These are phyloP conservation scores for Altica lythri DNA, from an alignment of 2,888 invertebrate genomes.

Conservation along the genomic window DNA sequence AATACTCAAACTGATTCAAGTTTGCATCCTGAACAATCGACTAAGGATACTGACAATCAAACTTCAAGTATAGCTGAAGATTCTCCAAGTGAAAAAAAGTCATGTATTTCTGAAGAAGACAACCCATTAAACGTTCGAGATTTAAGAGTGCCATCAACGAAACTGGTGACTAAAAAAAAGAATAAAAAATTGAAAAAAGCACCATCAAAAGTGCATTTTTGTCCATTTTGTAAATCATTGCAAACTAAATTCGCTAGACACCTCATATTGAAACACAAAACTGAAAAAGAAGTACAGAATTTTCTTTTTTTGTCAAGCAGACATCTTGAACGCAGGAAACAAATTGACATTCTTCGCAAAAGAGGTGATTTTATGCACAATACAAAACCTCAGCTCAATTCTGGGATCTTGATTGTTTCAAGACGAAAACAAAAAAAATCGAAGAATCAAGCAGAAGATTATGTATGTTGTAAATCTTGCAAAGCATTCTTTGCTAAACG, in stretches of 20 bases:
- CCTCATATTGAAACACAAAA: conserved; percentile 5
- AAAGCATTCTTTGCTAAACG: neutral
- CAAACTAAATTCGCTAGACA: conserved; percentile 13
- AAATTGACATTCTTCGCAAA: neutral
- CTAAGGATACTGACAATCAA: too few species aligned
- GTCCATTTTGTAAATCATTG: conserved; percentile 5
- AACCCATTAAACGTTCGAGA: too few species aligned
- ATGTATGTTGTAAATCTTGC: conserved; percentile 2
- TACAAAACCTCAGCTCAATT: neutral
- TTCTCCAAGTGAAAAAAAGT: too few species aligned
- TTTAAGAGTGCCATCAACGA: too few species aligned
- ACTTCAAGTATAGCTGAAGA: too few species aligned
- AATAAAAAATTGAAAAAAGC: too few species aligned
- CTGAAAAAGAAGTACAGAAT: neutral
- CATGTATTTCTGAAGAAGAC: too few species aligned
- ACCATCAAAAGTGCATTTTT: conserved; percentile 18
- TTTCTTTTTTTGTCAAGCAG: neutral
- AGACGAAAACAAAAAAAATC: neutral
- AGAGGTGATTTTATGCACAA: conserved; percentile 10
- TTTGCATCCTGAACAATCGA: too few species aligned
- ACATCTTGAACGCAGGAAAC: neutral
- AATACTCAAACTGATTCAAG: too few species aligned
- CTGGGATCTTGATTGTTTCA: neutral
- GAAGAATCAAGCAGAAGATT: neutral
- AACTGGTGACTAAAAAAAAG: too few species aligned